Conservation (phyloP, 2,113 vertebrate species). For the Odobenus rosmarus region DNA sequence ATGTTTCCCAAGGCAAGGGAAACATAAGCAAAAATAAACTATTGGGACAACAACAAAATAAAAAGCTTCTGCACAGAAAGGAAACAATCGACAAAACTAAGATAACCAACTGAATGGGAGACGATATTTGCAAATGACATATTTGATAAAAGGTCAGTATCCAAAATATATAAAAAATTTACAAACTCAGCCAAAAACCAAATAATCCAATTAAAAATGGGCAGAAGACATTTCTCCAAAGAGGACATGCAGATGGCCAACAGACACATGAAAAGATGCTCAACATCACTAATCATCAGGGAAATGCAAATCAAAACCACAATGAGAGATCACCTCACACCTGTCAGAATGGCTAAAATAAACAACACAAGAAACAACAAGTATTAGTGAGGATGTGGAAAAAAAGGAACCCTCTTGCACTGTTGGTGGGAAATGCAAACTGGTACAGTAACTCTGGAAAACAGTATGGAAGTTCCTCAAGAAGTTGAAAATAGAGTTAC, state of each 20-base stretch:
- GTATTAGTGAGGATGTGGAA: neutral
- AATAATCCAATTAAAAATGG: neutral
- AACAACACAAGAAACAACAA: neutral
- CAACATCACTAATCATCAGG: neutral
- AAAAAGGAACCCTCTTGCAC: neutral
- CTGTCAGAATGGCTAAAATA: neutral
- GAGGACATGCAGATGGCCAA: neutral
- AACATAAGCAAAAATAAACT: neutral
- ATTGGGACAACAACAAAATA: neutral
- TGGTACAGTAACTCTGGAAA: neutral
- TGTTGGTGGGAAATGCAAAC: neutral
- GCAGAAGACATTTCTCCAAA: neutral
- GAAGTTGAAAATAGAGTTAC: neutral
- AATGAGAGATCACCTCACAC: neutral
- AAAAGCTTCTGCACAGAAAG: neutral
- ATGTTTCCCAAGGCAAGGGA: neutral
- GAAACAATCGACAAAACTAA: neutral
- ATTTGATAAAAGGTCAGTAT: neutral
- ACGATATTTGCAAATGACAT: neutral
- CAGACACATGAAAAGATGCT: neutral
- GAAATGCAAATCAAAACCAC: neutral
- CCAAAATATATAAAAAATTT: neutral
- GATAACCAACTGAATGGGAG: neutral
- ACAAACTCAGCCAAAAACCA: neutral
- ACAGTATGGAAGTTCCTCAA: neutral